Conservation (phyloP, 2,113 vertebrate genomes). For the Seriola dumerili region DNA sequence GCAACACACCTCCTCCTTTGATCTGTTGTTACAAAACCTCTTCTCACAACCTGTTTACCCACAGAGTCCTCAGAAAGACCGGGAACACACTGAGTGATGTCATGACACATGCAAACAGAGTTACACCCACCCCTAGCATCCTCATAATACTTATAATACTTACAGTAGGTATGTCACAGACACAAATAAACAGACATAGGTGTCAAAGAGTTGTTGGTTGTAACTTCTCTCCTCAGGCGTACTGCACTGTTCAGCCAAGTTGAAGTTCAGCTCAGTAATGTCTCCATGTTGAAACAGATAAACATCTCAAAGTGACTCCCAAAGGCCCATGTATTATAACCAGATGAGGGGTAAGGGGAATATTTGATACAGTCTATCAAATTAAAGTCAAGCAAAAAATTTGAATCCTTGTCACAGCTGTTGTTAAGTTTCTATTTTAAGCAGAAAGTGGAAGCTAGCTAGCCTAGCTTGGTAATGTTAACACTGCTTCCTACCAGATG, state of each 20-base stretch:
- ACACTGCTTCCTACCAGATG: not conserved
- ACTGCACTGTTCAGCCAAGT: not conserved
- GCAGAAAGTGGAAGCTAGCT: not conserved
- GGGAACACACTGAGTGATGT: slow-evolving; percentile 32
- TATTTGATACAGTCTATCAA: too few relatives aligned
- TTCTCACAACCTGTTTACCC: slow-evolving; percentile 60
- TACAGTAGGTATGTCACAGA: not conserved
- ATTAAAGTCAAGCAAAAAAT: too few relatives aligned
- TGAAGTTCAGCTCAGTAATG: not conserved
- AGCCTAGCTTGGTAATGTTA: not conserved
- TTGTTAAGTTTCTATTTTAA: not conserved
- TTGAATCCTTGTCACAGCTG: too few relatives aligned
- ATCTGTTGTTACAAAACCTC: slow-evolving; percentile 57
- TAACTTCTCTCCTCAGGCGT: not conserved
- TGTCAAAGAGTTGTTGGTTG: not conserved
- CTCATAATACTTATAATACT: slow-evolving; percentile 25
- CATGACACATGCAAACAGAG: slow-evolving; percentile 25
- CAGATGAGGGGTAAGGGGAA: too few relatives aligned
- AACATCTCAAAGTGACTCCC: too few relatives aligned
- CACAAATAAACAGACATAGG: not conserved
- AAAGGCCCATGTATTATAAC: too few relatives aligned
- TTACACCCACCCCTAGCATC: slow-evolving; percentile 15
- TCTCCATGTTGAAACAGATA: not conserved
- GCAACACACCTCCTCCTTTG: slow-evolving; percentile 64
- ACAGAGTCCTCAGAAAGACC: slow-evolving; percentile 17